Base-by-base conservation (phyloP, 2,113 vertebrate species). In the Lampris megalopsis region DNA sequence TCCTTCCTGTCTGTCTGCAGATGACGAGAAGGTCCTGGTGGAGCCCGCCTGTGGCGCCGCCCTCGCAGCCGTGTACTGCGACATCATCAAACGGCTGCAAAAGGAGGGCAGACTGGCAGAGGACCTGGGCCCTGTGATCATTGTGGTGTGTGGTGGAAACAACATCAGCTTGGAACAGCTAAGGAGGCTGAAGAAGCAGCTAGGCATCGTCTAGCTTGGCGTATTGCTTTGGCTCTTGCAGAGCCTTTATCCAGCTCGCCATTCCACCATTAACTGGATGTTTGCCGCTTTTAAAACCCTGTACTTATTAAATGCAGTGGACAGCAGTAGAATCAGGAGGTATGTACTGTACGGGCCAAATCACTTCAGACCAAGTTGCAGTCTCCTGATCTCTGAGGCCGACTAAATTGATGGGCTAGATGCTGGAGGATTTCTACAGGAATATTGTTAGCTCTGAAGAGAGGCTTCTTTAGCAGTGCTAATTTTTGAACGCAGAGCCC, bases 1-100 rank as follows among this genome's bases (percentile, higher is more conserved):
- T 6, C 45, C 77, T 4, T 73, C 24, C 49, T 10, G 40, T n/a
- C 57, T 48, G 47, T 11, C 38, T 73, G 0, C 93, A 98, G 97
- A 98, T 0, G 97, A 98, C 0, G 97, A 99, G 86, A 93, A 96
- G 88, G 85, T 97, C 85, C 80, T 98, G 89, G 97, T 98, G 89
- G 93, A 98, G 80, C 94, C 96, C 0, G 95, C 96, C 24, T 98
- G 97, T 0, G 97, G 96, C 0, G 97, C 97, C 0, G 89, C 95
- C 2, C 92, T 99, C 87, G 95, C 96, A 0, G 89, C 95, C 0
- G 82, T 98, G 9, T 98, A 98, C 92, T 91, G 94, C 0, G 94
- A 91, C 65, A 62, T 94, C 35, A 89, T 99, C 79, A 87, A 82
- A 73, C 88, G 59, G 75, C 93, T 98, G 72, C 96, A 95, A 92